Evolutionary conservation across 2,888 invertebrate genomes (phyloP).

Genomic region (Coleophora flavipennella): DNA sequence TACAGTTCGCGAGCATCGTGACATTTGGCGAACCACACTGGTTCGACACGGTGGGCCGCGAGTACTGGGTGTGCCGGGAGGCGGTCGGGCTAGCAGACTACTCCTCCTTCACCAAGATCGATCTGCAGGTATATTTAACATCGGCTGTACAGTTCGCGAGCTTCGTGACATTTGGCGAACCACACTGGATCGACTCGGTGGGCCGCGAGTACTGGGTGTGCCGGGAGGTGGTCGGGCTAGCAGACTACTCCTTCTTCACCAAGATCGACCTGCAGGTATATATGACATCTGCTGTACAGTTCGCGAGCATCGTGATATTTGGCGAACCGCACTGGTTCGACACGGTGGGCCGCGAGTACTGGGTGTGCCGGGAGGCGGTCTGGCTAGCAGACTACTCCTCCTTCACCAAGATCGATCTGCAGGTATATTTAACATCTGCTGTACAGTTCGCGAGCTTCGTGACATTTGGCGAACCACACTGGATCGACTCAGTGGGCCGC

Average conservation of each 20-base stretch:
- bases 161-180: constrained; percentile 91
- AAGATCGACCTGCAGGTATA: constrained; percentile 95
- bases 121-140: constrained; percentile 92
- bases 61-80: constrained; percentile 95
- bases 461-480: constrained; percentile 92
- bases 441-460: constrained; percentile 86
- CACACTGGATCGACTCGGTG: constrained; percentile 93
- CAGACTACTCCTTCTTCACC: constrained; percentile 98
- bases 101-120: constrained; percentile 97
- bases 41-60: constrained; percentile 90
- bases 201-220: constrained; percentile 94
- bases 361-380: constrained; percentile 92
- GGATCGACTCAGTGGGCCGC: constrained; percentile 89
- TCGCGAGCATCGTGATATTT: constrained; percentile 87
- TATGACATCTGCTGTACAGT: no score
- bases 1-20: constrained; percentile 83
- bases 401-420: constrained; percentile 95
- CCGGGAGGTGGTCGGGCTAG: constrained; percentile 90
- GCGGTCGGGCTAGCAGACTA: constrained; percentile 95
- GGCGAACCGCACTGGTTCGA: constrained; percentile 96
- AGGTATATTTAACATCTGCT: no score
- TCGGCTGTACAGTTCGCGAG: constrained; percentile 83
- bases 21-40: constrained; percentile 94
- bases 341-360: constrained; percentile 89
- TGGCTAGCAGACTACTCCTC: constrained; percentile 97